These are phyloP conservation scores for Melanotaenia parkinsoni DNA, from an alignment of 2,797 vertebrate species.

Conservation along the genomic window DNA sequence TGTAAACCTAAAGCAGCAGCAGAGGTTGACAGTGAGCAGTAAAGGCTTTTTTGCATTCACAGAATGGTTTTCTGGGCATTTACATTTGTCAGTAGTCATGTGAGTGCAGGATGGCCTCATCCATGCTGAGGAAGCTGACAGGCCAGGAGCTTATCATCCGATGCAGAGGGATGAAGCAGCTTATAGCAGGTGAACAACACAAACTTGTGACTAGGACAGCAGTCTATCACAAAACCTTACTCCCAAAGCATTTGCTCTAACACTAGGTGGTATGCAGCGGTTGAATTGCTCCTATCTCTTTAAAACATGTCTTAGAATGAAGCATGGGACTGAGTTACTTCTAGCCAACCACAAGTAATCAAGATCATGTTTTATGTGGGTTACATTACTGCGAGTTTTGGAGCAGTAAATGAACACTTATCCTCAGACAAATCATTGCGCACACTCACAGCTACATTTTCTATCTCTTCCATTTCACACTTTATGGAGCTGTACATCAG, in stretches of 20 bases:
- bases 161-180: constrained; percentile 58
- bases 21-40: constrained; percentile 3
- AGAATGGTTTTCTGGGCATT: constrained; percentile 36
- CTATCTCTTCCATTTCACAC: constrained; percentile 69
- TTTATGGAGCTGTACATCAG: constrained; percentile 60
- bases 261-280: constrained; percentile 31
- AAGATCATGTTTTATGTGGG: constrained; percentile 36
- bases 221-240: constrained; percentile 57
- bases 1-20: constrained; percentile 9
- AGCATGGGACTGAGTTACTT: constrained; percentile 6
- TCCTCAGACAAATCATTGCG: constrained; percentile 53
- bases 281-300: constrained; percentile 14
- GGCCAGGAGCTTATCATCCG: constrained; percentile 57
- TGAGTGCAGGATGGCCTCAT: constrained; percentile 32
- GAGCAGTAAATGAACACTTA: constrained; percentile 53
- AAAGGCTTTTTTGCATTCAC: constrained; percentile 4
- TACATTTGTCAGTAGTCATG: constrained; percentile 46
- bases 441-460: constrained; percentile 41
- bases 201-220: constrained; percentile 47
- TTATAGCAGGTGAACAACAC: constrained; percentile 68
- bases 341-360: constrained; percentile 27
- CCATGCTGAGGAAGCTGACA: constrained; percentile 55
- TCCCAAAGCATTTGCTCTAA: constrained; percentile 37
- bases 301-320: constrained; percentile 18
- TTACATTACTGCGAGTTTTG: constrained; percentile 35